A percentile compares a stretch with the other conserved stretches of the same genome.
Evolutionary conservation across 2,797 vertebrate species (phyloP).

Genomic region (Hapalemur alaotrensis): DNA sequence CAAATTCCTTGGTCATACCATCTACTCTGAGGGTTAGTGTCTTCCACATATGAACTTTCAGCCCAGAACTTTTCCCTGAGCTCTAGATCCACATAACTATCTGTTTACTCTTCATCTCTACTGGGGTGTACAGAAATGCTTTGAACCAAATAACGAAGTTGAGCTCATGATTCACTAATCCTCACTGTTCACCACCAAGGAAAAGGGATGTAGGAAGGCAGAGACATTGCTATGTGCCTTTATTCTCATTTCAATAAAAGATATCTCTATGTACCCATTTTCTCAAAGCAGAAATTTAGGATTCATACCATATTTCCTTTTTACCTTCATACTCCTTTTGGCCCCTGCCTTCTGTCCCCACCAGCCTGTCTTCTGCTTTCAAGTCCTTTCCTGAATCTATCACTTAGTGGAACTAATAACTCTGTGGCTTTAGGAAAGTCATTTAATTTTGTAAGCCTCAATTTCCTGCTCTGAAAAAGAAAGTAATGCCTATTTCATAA

Average conservation of each 20-base stretch:
- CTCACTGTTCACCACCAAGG: background rate
- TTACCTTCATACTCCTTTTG: background rate
- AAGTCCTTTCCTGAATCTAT: background rate
- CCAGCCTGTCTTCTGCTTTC: background rate
- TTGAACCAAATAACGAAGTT: background rate
- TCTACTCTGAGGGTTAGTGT: background rate
- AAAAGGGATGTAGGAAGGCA: background rate
- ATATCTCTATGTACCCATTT: background rate
- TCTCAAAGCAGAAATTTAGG: slow-evolving; percentile 42
- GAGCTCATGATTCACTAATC: background rate
- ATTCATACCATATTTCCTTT: background rate
- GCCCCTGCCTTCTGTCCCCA: background rate
- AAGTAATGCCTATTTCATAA: background rate
- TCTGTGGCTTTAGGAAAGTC: background rate
- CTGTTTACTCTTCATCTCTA: background rate
- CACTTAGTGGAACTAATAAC: background rate
- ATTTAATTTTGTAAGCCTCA: background rate
- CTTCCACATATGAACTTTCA: slow-evolving; percentile 11
- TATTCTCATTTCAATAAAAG: background rate
- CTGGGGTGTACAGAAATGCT: background rate
- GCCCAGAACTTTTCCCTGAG: background rate
- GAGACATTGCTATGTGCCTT: background rate
- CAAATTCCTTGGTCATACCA: background rate
- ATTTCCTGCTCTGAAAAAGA: slow-evolving; percentile 1
- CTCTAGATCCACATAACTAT: background rate